These are phyloP conservation scores for Vimba vimba DNA, from an alignment of 2,113 vertebrate genomes.

Conservation along the genomic window DNA sequence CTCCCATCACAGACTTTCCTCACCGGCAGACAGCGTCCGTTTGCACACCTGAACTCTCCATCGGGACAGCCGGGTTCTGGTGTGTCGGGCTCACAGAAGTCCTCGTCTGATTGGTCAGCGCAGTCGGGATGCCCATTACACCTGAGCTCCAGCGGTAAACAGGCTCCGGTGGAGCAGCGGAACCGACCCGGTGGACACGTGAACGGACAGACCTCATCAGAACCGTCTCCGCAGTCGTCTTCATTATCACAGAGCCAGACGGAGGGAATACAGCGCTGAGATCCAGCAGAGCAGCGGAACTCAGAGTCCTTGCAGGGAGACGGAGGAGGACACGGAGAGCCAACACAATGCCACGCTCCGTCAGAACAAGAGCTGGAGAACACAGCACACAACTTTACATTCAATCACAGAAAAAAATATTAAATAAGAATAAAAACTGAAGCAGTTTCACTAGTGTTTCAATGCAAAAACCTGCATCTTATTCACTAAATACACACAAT, in stretches of 20 bases:
- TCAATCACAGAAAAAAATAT: neutral
- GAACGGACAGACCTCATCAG: constrained; percentile 82
- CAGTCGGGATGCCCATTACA: constrained; percentile 86
- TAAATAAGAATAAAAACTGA: no score
- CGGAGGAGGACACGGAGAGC: constrained; percentile 63
- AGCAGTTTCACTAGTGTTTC: no score
- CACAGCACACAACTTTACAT: neutral
- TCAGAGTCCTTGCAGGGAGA: constrained; percentile 77
- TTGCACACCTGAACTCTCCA: constrained; percentile 79
- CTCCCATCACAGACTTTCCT: constrained; percentile 75
- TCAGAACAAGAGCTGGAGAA: constrained; percentile 79
- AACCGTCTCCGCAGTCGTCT: constrained; percentile 88
- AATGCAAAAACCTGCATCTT: no score
- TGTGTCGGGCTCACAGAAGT: constrained; percentile 62
- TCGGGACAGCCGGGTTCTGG: constrained; percentile 61
- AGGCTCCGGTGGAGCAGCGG: constrained; percentile 79
- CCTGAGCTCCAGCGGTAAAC: constrained; percentile 75
- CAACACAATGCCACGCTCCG: constrained; percentile 79
- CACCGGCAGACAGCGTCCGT: constrained; percentile 74
- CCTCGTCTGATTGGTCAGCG: constrained; percentile 83
- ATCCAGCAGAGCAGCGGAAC: constrained; percentile 73
- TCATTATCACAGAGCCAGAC: constrained; percentile 91
- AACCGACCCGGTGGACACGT: constrained; percentile 75
- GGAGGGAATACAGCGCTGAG: constrained; percentile 78
- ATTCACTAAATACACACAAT: no score